Base-by-base conservation (phyloP, 1,140 invertebrate species). In the Drosophila funebris region DNA sequence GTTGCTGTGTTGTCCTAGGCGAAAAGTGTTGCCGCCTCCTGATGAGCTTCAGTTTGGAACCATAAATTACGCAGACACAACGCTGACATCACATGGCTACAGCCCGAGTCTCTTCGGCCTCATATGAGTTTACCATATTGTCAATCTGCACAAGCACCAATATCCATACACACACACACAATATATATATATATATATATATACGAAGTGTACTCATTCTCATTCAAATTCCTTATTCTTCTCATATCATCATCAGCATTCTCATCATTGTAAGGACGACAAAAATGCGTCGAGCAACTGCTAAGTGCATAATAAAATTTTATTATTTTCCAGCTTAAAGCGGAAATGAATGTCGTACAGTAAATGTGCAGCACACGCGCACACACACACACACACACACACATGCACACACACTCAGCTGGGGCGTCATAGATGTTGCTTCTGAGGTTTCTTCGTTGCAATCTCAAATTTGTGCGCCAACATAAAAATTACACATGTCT, bases 221-320 rank as follows among this genome's bases (percentile, higher is more conserved):
- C 22, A 39, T 48, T 48, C n/a, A 9, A 24, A 57, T 27, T 37
- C 31, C 6, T 20, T 24, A 11, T 50, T 24, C 3, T 48, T 16
- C 13, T 54, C 4, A 52, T 56, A 56, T 73, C 53, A 52, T 41
- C 73, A 69, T 64, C 64, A 61, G 43, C 52, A 56, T 62, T 39
- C 53, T 46, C 50, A 52, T 41, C 57, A 64, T 61, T 57, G 53
- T 20, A 29, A 48, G 31, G 54, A 37, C 20, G 36, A 22, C 43
- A 72, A 50, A 63, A 57, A 50, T 48, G 57, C 64, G 74, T 63
- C 41, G 44, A 67, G 69, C 60, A 75, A 77, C 63, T 68, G 54
- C 75, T 74, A 82, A 78, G 75, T 83, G 80, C 80, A 82, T 87
- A 88, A 88, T 87, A 85, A 78, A 85, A 87, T 78, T 87, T 61